phyloP scores from a whole-genome alignment of 2,113 vertebrate genomes.

The Girardinichthys multiradiatus region DNA sequence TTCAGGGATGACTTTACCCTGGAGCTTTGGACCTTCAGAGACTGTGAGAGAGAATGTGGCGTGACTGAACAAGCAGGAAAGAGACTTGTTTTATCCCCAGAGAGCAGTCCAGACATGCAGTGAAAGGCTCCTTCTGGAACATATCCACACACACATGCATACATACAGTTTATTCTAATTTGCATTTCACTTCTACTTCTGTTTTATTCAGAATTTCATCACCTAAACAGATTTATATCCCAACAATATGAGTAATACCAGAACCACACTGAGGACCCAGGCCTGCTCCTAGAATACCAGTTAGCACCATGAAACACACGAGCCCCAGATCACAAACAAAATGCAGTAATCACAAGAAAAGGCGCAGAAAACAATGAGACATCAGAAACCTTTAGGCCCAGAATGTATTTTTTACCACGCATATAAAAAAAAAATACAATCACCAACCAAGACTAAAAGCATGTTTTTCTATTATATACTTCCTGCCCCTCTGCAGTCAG shows the following conservation, averaged over 20 bases:
- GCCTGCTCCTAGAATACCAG: slow-evolving; percentile 36
- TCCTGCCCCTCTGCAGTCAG: too few relatives aligned
- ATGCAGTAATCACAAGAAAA: not conserved
- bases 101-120: slow-evolving; percentile 65
- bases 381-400: too few relatives aligned
- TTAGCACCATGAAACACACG: slow-evolving; percentile 10
- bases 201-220: not conserved
- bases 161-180: not conserved
- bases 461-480: too few relatives aligned
- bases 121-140: slow-evolving; percentile 38
- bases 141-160: slow-evolving; percentile 15
- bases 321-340: not conserved
- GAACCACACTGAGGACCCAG: slow-evolving; percentile 27
- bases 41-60: slow-evolving; percentile 42
- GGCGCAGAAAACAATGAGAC: too few relatives aligned
- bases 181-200: not conserved
- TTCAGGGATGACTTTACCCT: not conserved
- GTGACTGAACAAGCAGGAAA: slow-evolving; percentile 60
- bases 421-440: too few relatives aligned
- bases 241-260: not conserved
- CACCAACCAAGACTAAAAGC: too few relatives aligned
- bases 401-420: too few relatives aligned
- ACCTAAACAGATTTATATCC: not conserved
- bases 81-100: slow-evolving; percentile 37
- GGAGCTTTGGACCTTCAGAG: slow-evolving; percentile 38